Evolutionary conservation across 1,140 invertebrate genomes (phyloP), one percentile per base, ranked within the genome.

Genomic region (Solenopsis invicta): DNA sequence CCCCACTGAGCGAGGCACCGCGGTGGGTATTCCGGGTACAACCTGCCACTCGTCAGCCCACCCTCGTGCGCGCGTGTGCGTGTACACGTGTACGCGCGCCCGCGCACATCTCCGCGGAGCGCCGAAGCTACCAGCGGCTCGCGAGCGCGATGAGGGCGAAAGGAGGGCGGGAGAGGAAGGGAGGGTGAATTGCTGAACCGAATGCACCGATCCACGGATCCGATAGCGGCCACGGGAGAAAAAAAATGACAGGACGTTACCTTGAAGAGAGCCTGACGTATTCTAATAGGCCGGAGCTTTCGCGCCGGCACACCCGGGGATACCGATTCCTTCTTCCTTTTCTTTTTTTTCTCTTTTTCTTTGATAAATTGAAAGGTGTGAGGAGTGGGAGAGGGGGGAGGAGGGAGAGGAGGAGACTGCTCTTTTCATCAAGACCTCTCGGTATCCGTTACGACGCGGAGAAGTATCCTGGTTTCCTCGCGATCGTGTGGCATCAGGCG

Each of bases 11-110:
- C 87, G 89, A 92, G 88, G 87, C 93, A 92, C 93, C 91, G 91
- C 93, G 93, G 93, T 93, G 93, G 93, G 92, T 94, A 94, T 94
- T 94, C 94, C 92, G 92, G 93, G 91, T 93, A 94, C 92, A 94
- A 94, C 93, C 92, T 94, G 92, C 93, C 94, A 94, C 93, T 94
- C 94, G 93, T 94, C 94, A 92, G 94, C 88, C 92, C 94, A 94
- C 94, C 94, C 94, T 94, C 89, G 85, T 92, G 87, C 87, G 82
- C 85, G 74, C 87, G 82, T 86, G 90, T 81, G 69, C 62, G 67
- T 64, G 50, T 69, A 69, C 64, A 41, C 29, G 61, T 75, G 61
- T 69, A 64, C 48, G 37, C 41, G 45, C 50, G 78, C 59, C 12
- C 82, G 69, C 69, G 71, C 85, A 66, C 75, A 67, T n/a, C 61